Conservation (phyloP, 2,888 invertebrate genomes). For the Thera britannica region DNA sequence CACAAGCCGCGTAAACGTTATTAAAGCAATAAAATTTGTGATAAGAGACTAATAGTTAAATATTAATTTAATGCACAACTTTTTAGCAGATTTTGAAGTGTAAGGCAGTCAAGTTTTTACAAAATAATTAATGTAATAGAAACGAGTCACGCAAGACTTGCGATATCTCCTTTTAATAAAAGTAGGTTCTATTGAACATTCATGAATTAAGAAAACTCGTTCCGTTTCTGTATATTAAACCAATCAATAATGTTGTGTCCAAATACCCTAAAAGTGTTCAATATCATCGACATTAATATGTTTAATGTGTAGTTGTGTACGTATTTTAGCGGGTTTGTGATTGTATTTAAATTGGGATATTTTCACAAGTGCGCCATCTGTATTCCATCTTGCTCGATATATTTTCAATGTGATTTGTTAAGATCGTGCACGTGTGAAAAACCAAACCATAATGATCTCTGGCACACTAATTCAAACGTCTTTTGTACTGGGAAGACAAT, state of each 20-base stretch:
- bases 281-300: slow-evolving; percentile 18
- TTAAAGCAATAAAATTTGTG: slow-evolving; percentile 80
- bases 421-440: slow-evolving; percentile 3
- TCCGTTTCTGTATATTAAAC: slow-evolving; percentile 14
- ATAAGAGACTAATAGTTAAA: slow-evolving; percentile 64
- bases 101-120: slow-evolving; percentile 44
- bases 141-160: not conserved
- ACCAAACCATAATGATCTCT: not conserved
- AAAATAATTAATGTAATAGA: slow-evolving; percentile 36
- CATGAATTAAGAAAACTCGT: not conserved
- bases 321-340: slow-evolving; percentile 12
- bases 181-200: slow-evolving; percentile 28
- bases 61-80: slow-evolving; percentile 69
- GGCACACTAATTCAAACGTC: not conserved
- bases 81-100: slow-evolving; percentile 45
- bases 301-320: not conserved
- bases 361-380: slow-evolving; percentile 5
- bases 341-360: slow-evolving; percentile 6
- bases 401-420: not conserved
- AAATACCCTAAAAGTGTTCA: slow-evolving; percentile 32
- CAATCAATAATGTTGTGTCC: slow-evolving; percentile 23
- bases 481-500: not conserved
- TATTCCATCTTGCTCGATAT: not conserved
- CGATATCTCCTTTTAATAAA: slow-evolving; percentile 5
- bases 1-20: slow-evolving; percentile 59